Base-by-base conservation (phyloP, 2,888 invertebrate genomes). In the Blastobasis adustella region DNA sequence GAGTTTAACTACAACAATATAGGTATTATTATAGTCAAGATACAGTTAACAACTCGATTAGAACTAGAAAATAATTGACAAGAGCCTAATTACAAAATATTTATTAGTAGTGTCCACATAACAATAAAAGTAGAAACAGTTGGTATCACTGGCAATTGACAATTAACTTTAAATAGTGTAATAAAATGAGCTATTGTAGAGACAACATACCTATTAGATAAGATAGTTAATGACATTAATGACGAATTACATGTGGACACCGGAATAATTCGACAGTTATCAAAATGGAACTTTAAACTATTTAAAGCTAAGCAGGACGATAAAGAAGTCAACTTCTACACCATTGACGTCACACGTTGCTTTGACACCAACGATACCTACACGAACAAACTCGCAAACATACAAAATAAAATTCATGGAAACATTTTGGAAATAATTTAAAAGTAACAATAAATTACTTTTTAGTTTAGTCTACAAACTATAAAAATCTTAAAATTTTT, bases 381-480 rank as follows among this genome's bases (percentile, higher is more conserved):
- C 66, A 65, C 65, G 56, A 67, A 66, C 63, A 67, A 71, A 76
- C 71, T 65, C 73, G 66, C 67, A 71, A 67, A 67, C 63, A 67
- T 58, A 58, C 71, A 71, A 77, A 75, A 63, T 54, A 54, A 23
- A 23, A 63, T 63, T 70, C 68, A 72, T 80, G 77, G 76, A 83
- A 81, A 79, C 70, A 74, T 79, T 79, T 81, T 79, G 78, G 81
- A 79, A 82, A 86, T 79, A 75, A 78, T 83, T 82, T 79, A 77
- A 79, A 80, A 84, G 83, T 84, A 86, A 86, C 82, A 85, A 86
- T 83, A 86, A 84, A 84, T 84, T 85, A 86, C 82, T 74, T 74
- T 73, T 66, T 67, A 37, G 37, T 23, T 23, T 23, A 23, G 46
- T 71, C 79, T 82, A 86, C 74, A 83, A 75, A 80, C 82, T 85